Conservation (phyloP, 2,888 invertebrate species). For the Parnassius glacialis region DNA sequence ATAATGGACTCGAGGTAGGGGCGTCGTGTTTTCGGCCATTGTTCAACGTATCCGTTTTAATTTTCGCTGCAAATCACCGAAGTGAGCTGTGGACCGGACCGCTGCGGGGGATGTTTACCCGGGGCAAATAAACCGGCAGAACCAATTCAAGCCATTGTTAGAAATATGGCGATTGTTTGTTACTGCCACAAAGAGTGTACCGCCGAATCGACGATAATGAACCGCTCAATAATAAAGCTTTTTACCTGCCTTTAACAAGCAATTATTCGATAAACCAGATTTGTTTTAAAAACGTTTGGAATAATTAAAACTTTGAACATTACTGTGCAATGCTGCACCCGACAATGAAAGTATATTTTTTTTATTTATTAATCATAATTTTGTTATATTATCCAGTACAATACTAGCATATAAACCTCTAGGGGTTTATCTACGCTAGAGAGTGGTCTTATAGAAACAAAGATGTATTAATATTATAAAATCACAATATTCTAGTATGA, state of each 20-base stretch:
- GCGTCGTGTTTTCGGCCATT: constrained; percentile 36
- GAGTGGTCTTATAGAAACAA: too few species aligned
- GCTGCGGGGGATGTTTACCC: constrained; percentile 44
- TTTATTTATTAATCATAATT: too few species aligned
- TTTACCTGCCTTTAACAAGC: constrained; percentile 3
- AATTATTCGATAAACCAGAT: not conserved
- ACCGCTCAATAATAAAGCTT: constrained; percentile 13
- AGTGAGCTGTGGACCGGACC: constrained; percentile 45
- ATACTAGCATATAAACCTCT: too few species aligned
- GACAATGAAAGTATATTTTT: too few species aligned
- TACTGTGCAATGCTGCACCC: too few species aligned
- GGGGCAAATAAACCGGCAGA: constrained; percentile 44
- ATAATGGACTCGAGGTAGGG: constrained; percentile 23
- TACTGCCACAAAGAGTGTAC: constrained; percentile 36
- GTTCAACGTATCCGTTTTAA: constrained; percentile 45
- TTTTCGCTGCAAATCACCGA: constrained; percentile 49
- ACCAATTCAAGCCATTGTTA: constrained; percentile 54
- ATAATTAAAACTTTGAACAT: too few species aligned
- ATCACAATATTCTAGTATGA: too few species aligned
- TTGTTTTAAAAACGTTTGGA: not conserved
- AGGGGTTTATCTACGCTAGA: too few species aligned
- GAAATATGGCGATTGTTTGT: constrained; percentile 58
- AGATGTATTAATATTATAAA: too few species aligned
- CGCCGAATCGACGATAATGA: constrained; percentile 43
- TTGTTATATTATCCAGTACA: too few species aligned